These are phyloP conservation scores for Epizoanthus fatuus DNA, from an alignment of 92 coral and sea anemone species.

Conservation along the genomic window DNA sequence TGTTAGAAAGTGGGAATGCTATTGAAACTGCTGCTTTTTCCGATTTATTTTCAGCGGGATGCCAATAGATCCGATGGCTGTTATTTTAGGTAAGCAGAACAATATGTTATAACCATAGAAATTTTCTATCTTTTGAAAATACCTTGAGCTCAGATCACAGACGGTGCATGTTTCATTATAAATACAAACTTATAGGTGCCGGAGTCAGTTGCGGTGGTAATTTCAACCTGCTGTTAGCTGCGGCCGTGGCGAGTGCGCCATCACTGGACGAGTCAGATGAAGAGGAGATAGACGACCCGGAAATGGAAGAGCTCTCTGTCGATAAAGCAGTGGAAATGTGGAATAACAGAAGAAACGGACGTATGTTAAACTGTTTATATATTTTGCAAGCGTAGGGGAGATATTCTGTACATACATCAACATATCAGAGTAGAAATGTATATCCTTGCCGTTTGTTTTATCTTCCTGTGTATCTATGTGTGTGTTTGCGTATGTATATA, in stretches of 20 bases:
- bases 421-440: background rate
- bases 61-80: slow-evolving; percentile 68
- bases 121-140: background rate
- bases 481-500: too few relatives aligned
- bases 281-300: slow-evolving; percentile 62
- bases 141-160: too few relatives aligned
- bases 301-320: slow-evolving; percentile 72
- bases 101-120: background rate
- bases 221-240: slow-evolving; percentile 91
- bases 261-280: slow-evolving; percentile 67
- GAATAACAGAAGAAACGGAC: slow-evolving; percentile 66
- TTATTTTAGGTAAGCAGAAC: slow-evolving; percentile 57
- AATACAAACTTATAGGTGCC: slow-evolving; percentile 45
- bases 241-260: slow-evolving; percentile 93
- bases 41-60: slow-evolving; percentile 28
- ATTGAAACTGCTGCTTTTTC: background rate
- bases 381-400: background rate
- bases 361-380: slow-evolving; percentile 27
- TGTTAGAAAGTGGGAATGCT: too few relatives aligned
- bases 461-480: too few relatives aligned
- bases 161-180: too few relatives aligned
- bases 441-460: too few relatives aligned
- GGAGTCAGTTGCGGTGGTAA: slow-evolving; percentile 68
- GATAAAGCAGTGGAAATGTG: slow-evolving; percentile 94
- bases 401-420: background rate